Evolutionary conservation across 2,113 vertebrate species (phyloP), one percentile per base, ranked within the genome.

Genomic region (Redunca redunca): DNA sequence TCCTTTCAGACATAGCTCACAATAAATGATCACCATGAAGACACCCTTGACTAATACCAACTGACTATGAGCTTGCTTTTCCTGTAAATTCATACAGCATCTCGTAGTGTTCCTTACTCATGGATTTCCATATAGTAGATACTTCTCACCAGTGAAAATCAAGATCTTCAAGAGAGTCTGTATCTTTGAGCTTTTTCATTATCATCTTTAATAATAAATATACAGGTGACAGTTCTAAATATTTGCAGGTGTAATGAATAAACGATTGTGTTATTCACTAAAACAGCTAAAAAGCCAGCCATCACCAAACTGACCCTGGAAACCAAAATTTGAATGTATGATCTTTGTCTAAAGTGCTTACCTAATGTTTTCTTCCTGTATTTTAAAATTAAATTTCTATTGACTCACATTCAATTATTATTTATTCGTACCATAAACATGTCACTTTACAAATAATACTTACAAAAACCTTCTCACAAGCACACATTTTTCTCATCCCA

Each of bases 381-480:
- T 88, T 93, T 97, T 94, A 93, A 95, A 96, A 97, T 96, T 90
- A 95, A 97, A 94, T 97, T 97, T 95, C 43, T 90, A 96, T 95
- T 95, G 90, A 96, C 91, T 95, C 58, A 78, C 60, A 33, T 88
- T 88, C 40, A 94, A 96, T 96, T 94, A 67, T 78, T 95, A 88
- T 93, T 85, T 95, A 92, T 87, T 97, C 94, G 4, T 88, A 84
- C 13, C 90, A 92, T 52, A 92, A 91, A 67, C 5, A 86, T 94
- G 88, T 94, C 36, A 94, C 57, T 94, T 96, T 90, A 90, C 62
- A 96, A 96, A 83, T 95, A 94, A 55, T 67, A 88, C 15, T 77
- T 46, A 71, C 5, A 53, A 90, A 91, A 94, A 9, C 7, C 43
- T 87, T 95, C 52, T n/a, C 71, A 6, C 30, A 13, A 87, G 25